Conservation (phyloP, 2,797 vertebrate species). For the Ficedula albicollis region DNA sequence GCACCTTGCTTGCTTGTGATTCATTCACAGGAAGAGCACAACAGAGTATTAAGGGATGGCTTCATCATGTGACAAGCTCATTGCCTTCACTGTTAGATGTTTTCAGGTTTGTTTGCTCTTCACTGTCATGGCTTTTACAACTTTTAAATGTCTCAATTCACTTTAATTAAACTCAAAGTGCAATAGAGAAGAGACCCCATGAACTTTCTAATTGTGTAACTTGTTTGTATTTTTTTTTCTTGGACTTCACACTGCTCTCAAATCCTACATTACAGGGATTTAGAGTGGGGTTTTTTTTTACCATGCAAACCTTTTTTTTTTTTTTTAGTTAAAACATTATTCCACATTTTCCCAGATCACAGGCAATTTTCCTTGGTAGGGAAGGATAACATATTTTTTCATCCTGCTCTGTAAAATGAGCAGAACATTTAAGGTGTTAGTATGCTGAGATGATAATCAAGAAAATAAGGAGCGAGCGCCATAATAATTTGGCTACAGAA, state of each 20-base stretch:
- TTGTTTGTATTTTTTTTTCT: neutral
- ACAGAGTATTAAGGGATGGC: neutral
- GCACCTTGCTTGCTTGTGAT: accelerated
- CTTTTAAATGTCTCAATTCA: neutral
- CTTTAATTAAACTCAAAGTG: neutral
- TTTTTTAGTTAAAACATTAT: neutral
- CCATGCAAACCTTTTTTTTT: neutral
- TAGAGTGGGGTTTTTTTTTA: neutral
- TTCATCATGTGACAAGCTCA: neutral
- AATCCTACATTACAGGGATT: neutral
- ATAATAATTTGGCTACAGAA: neutral
- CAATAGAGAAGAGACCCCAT: neutral
- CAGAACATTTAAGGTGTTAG: neutral
- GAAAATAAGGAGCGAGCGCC: neutral
- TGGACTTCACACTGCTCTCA: neutral
- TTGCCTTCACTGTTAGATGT: neutral
- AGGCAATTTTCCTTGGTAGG: neutral
- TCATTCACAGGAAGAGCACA: neutral
- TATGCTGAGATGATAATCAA: neutral
- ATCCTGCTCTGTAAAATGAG: neutral
- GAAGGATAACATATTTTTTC: neutral
- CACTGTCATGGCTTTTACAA: neutral
- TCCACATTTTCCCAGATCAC: neutral
- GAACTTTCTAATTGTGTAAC: neutral
- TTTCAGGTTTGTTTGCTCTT: accelerated